These are phyloP conservation scores for Formica aserva DNA, from an alignment of 2,888 invertebrate genomes.

Conservation along the genomic window DNA sequence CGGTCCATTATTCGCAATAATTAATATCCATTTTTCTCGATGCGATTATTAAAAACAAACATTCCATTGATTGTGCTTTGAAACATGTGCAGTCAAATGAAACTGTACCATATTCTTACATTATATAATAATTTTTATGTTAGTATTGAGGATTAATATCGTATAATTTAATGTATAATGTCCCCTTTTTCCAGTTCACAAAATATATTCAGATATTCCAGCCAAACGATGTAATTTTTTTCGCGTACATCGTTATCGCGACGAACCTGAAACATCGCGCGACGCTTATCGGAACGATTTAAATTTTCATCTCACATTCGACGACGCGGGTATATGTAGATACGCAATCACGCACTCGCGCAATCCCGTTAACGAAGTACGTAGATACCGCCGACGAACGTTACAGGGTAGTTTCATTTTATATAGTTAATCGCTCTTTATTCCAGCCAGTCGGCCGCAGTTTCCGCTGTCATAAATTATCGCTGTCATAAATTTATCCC, in stretches of 20 bases:
- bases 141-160: background rate
- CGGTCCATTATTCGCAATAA: conserved; percentile 9
- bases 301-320: conserved; percentile 56
- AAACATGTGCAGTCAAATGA: background rate
- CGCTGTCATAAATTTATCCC: conserved; percentile 77
- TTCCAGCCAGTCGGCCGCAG: conserved; percentile 73
- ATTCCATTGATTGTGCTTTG: background rate
- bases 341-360: conserved; percentile 15
- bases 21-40: conserved; percentile 7
- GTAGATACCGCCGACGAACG: conserved; percentile 11
- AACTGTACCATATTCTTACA: background rate
- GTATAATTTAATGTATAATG: background rate
- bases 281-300: conserved; percentile 56
- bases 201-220: conserved; percentile 14
- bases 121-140: background rate
- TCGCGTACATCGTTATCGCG: conserved; percentile 12
- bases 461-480: conserved; percentile 75
- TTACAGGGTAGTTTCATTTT: conserved; percentile 68
- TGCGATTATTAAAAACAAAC: background rate
- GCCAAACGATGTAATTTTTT: background rate
- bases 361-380: background rate
- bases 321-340: conserved; percentile 34
- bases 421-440: conserved; percentile 78
- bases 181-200: background rate
- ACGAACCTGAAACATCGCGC: background rate